A percentile compares a stretch with the other conserved stretches of the same genome.
phyloP scores from a whole-genome alignment of 2,797 vertebrate genomes.

The Microhierax caerulescens region DNA sequence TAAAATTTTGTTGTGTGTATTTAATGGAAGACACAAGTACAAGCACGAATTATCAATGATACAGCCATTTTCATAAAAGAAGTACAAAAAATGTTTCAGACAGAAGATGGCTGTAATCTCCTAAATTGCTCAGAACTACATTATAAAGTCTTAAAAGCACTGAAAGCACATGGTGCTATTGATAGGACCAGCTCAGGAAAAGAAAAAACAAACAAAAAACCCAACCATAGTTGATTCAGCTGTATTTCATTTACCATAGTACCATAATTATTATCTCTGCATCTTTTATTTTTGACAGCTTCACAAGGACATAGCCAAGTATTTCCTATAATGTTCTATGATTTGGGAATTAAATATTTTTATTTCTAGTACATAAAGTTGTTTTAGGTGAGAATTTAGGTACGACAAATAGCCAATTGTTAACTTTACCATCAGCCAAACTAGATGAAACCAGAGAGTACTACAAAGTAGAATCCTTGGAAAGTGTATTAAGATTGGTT shows the following conservation, averaged over 20 bases:
- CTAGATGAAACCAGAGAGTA: not conserved
- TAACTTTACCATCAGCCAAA: not conserved
- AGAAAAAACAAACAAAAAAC: not conserved
- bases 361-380: not conserved
- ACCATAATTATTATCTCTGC: not conserved
- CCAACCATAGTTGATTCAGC: not conserved
- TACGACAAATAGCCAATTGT: not conserved
- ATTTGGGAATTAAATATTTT: not conserved
- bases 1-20: not conserved
- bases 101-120: not conserved
- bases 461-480: not conserved
- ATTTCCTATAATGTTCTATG: not conserved
- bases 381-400: not conserved
- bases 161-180: not conserved
- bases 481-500: not conserved
- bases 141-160: not conserved
- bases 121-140: not conserved
- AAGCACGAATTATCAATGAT: not conserved
- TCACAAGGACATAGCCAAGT: not conserved
- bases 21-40: not conserved
- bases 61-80: not conserved
- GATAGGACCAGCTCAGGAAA: not conserved
- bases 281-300: not conserved
- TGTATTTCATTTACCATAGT: not conserved
- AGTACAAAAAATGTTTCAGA: not conserved